A percentile compares a stretch with the other conserved stretches of the same genome.
Conservation (phyloP, 2,888 invertebrate species). For the Cheilosia pagana region DNA sequence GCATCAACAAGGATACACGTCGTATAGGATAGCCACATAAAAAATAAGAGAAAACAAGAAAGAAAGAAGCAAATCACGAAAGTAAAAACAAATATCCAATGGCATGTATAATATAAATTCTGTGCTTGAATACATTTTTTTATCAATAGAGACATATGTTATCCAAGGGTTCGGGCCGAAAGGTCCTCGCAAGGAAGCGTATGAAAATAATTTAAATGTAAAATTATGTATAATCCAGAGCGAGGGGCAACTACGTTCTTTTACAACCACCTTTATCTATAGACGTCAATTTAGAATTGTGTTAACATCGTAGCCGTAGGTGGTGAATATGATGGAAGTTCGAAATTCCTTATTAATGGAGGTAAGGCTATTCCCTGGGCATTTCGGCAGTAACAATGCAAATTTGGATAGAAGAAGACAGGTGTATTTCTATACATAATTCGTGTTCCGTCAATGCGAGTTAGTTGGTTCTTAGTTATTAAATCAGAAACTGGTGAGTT, state of each 20-base stretch:
- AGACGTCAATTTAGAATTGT: conserved; percentile 41
- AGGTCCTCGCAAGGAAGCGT: conserved; percentile 21
- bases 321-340: conserved; percentile 18
- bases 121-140: conserved; percentile 2
- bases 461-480: too few species aligned
- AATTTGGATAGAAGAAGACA: background rate
- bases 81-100: conserved; percentile 41
- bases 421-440: background rate
- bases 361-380: conserved; percentile 11
- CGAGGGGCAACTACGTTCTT: conserved; percentile 21
- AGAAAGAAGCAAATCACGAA: conserved; percentile 12
- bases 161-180: conserved; percentile 24
- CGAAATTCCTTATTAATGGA: conserved; percentile 22
- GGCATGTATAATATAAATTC: conserved; percentile 13
- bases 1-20: conserved; percentile 21
- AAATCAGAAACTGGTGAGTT: too few species aligned
- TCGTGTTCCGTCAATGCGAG: background rate
- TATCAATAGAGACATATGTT: conserved; percentile 31
- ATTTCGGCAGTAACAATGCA: conserved; percentile 14
- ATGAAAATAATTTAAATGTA: conserved; percentile 55
- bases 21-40: background rate
- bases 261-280: conserved; percentile 23
- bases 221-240: conserved; percentile 43
- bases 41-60: conserved; percentile 10
- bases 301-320: conserved; percentile 25